Evolutionary conservation across 2,888 invertebrate genomes (phyloP), one percentile per base, ranked within the genome.

Genomic region (Cyaniris semiargus): DNA sequence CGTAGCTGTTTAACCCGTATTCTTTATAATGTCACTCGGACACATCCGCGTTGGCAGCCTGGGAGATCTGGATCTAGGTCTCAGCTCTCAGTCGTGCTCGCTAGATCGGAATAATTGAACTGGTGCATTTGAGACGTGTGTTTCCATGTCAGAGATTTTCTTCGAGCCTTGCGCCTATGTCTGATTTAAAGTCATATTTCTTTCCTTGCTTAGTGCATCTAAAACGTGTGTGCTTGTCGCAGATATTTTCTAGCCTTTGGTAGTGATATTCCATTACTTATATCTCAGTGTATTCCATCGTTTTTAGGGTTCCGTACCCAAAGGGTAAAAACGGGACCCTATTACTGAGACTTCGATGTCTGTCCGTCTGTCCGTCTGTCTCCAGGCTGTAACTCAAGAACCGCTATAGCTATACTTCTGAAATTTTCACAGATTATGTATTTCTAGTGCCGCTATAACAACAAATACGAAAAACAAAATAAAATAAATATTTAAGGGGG

Each of bases 11-110:
- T 85, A 86, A 85, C 86, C 89, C 87, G 89, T 86, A 87, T 90
- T 87, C 85, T 86, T 85, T 44, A 66, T 82, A 85, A 86, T 87
- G 87, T 86, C 85, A 85, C 82, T 80, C 80, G 80, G 81, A 82
- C 84, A 85, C 86, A 88, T 91, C 90, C 90, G 90, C 82, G 87
- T 89, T 89, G 88, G 85, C 86, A 84, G 83, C 75, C 80, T 48
- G 70, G 76, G 70, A 70, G 76, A 76, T 76, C 76, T 48, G 70
- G 34, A 76, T 70, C 70, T 76, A 70, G 70, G 31, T 53, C 70
- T 70, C 70, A 56, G 71, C 38, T 76, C 76, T 76, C 60, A 23
- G 53, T 21, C 58, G 31, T 74, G 74, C 74, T 74, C 53, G 27
- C 74, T 74, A 74, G 74, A 48, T 74, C 48, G 27, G 74, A 74